phyloP scores from a whole-genome alignment of 2,888 invertebrate genomes.

The Microctonus hyperodae region DNA sequence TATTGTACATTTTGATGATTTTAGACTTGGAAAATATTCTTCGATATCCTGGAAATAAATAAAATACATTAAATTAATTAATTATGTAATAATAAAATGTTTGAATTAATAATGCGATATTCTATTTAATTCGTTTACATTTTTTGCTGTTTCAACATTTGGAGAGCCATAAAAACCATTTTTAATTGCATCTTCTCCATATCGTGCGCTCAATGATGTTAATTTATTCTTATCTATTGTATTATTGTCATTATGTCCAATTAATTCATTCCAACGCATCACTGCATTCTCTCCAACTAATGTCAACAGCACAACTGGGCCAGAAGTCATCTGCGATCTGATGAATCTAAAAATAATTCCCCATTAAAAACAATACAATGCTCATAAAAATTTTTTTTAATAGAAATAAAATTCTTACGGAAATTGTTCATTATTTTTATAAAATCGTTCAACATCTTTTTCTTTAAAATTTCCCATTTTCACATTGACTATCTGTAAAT shows the following conservation, averaged over 20 bases:
- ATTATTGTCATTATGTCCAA: slow-evolving; percentile 68
- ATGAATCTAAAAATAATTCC: slow-evolving; percentile 64
- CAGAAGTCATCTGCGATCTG: slow-evolving; percentile 72
- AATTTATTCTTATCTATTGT: slow-evolving; percentile 56
- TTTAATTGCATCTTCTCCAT: slow-evolving; percentile 72
- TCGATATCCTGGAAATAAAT: slow-evolving; percentile 67
- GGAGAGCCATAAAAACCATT: slow-evolving; percentile 77
- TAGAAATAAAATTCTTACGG: slow-evolving; percentile 64
- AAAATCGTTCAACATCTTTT: slow-evolving; percentile 73
- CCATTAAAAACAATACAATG: slow-evolving; percentile 24
- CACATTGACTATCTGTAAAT: slow-evolving; percentile 71
- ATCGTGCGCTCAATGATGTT: slow-evolving; percentile 71
- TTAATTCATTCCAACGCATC: slow-evolving; percentile 66
- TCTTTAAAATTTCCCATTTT: slow-evolving; percentile 75
- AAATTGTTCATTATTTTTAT: slow-evolving; percentile 65
- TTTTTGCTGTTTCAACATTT: slow-evolving; percentile 65
- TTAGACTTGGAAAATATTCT: slow-evolving; percentile 70
- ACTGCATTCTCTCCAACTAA: slow-evolving; percentile 77
- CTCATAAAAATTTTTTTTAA: slow-evolving; percentile 18
- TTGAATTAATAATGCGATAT: neutral
- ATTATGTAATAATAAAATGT: neutral
- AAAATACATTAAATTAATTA: no score
- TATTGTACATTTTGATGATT: slow-evolving; percentile 60
- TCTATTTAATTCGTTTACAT: slow-evolving; percentile 54
- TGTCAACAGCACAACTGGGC: slow-evolving; percentile 76